A percentile compares a stretch with the other conserved stretches of the same genome.
Conservation (phyloP, 2,888 invertebrate species). For the Cancer borealis region DNA sequence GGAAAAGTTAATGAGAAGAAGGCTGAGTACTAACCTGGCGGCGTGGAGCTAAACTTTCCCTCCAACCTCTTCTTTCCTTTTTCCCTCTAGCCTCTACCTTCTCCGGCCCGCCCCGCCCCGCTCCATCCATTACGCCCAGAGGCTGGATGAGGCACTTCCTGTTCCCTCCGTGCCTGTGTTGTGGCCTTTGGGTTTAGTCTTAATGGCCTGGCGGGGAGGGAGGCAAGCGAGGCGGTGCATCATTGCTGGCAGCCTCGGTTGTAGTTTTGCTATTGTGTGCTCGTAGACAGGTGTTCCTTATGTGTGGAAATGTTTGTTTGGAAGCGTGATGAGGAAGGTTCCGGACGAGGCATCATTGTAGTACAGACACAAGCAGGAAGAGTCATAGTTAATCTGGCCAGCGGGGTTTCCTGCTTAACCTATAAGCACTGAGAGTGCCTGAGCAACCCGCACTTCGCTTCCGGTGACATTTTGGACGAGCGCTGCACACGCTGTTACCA, state of each 20-base stretch:
- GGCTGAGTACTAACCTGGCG: neutral
- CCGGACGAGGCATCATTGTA: neutral
- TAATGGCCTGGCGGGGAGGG: neutral
- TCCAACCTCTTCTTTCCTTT: neutral
- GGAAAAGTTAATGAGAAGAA: neutral
- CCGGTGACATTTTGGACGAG: neutral
- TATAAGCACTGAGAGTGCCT: neutral
- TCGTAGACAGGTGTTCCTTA: neutral
- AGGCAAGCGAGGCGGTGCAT: neutral
- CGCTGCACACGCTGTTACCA: neutral
- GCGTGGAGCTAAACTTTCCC: neutral
- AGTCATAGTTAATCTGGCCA: neutral
- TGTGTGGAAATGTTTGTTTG: neutral
- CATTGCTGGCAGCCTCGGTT: neutral
- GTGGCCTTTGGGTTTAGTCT: neutral
- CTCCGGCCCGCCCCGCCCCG: neutral
- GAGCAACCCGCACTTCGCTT: neutral
- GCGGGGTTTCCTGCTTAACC: neutral
- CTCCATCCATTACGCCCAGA: constrained; percentile 17
- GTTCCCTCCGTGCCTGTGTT: neutral
- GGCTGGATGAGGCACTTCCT: constrained; percentile 22
- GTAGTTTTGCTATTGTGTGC: neutral
- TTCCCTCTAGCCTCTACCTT: neutral
- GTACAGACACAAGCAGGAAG: neutral
- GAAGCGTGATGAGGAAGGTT: neutral